Evolutionary conservation across 2,113 vertebrate genomes (phyloP).

Genomic region (Cryptomyrus ogoouensis): DNA sequence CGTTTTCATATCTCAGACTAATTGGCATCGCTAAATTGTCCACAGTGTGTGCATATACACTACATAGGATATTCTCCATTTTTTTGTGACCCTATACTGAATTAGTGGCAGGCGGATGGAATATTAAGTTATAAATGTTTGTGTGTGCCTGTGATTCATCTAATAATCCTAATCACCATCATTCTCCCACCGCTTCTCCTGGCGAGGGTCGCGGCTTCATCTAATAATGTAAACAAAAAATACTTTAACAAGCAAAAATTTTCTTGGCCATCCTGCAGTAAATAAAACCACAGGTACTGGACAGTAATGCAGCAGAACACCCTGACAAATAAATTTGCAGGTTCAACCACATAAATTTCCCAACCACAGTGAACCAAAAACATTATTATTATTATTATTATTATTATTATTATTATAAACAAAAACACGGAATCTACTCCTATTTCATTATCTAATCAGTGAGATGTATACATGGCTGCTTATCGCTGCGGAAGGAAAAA

Average conservation of each 20-base stretch:
- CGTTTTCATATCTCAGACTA: not conserved
- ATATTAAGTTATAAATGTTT: not conserved
- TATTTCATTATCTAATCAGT: not conserved
- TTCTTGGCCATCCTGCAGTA: not conserved
- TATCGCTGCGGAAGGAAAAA: not conserved
- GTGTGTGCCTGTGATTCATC: not conserved
- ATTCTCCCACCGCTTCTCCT: not conserved
- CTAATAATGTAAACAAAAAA: conserved; percentile 7
- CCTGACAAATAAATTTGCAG: not conserved
- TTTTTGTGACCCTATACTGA: not conserved
- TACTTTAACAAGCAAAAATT: conserved; percentile 5
- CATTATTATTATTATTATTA: not conserved
- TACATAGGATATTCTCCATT: not conserved
- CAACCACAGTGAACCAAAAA: not conserved
- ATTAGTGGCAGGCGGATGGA: not conserved
- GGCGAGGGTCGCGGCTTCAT: not conserved
- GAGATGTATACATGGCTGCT: not conserved
- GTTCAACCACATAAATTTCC: not conserved
- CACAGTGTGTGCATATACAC: not conserved
- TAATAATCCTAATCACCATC: not conserved
- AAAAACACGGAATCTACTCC: not conserved
- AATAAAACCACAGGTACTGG: not conserved
- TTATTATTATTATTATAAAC: not conserved
- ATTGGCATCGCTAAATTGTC: not conserved
- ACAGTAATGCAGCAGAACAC: not conserved